phyloP scores from a whole-genome alignment of 1,140 invertebrate species.

The Telenomus remus region DNA sequence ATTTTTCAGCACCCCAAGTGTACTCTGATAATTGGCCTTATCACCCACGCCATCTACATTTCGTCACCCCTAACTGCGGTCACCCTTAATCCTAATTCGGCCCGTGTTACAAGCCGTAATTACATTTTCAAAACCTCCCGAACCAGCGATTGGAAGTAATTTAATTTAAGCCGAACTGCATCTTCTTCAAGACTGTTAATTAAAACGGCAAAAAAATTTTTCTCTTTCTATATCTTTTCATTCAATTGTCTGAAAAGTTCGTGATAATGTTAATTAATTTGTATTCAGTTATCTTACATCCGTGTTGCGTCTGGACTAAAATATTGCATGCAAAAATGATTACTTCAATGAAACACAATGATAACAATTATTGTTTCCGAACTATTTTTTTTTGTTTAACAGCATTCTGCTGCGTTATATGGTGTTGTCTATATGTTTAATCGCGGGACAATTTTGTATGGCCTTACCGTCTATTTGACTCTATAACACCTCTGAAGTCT shows the following conservation, averaged over 20 bases:
- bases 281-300: constrained; percentile 25
- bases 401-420: too few species aligned
- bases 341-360: constrained; percentile 24
- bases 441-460: constrained; percentile 1
- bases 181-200: too few species aligned
- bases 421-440: not conserved
- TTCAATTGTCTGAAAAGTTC: not conserved
- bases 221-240: not conserved
- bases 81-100: not conserved
- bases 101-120: not conserved
- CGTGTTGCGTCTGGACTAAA: constrained; percentile 35
- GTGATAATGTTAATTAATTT: constrained; percentile 7
- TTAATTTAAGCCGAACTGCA: too few species aligned
- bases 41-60: constrained; percentile 1
- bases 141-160: too few species aligned
- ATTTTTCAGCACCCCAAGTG: constrained; percentile 27
- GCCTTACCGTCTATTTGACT: constrained; percentile 19
- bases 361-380: constrained; percentile 27
- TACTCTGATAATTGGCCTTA: constrained; percentile 18
- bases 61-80: not conserved
- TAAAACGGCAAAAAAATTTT: not conserved
- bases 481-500: constrained; percentile 23
- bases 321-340: constrained; percentile 29
- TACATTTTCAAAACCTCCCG: not conserved
- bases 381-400: too few species aligned